Percentiles rank a stretch among this genome's conserved stretches.
Conservation (phyloP, 1,140 invertebrate genomes). For the Drosophila prosaltans region DNA sequence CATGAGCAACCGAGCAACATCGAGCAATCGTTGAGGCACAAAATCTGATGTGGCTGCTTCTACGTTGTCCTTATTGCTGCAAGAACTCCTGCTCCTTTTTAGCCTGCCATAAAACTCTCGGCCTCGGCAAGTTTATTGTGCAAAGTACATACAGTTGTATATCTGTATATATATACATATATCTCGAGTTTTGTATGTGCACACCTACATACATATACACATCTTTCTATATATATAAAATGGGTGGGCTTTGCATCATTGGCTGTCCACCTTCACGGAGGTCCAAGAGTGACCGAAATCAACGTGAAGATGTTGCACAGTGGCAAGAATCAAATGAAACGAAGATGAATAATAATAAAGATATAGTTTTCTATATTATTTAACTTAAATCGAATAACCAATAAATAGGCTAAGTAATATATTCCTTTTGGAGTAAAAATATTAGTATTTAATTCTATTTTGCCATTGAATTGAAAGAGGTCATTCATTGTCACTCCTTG, state of each 20-base stretch:
- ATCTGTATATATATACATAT: constrained; percentile 1
- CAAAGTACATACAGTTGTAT: constrained; percentile 34
- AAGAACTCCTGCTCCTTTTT: constrained; percentile 30
- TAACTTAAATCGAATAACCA: too few species aligned
- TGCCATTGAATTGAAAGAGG: too few species aligned
- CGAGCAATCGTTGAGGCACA: constrained; percentile 54
- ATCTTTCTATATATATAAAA: constrained; percentile 31
- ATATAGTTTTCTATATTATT: too few species aligned
- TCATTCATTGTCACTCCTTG: too few species aligned
- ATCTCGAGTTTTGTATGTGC: constrained; percentile 29
- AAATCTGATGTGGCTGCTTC: constrained; percentile 62
- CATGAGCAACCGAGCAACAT: constrained; percentile 46
- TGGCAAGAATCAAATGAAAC: background rate
- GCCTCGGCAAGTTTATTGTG: constrained; percentile 50
- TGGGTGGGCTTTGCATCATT: constrained; percentile 58
- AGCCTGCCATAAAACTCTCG: constrained; percentile 52
- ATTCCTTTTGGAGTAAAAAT: too few species aligned
- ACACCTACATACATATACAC: background rate
- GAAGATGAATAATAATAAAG: too few species aligned
- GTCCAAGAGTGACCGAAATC: constrained; percentile 56
- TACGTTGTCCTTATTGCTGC: constrained; percentile 59
- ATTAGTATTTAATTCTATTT: too few species aligned
- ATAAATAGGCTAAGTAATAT: too few species aligned
- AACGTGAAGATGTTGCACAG: constrained; percentile 54
- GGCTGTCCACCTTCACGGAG: constrained; percentile 55